A percentile compares a stretch with the other conserved stretches of the same genome.
phyloP scores from a whole-genome alignment of 2,113 vertebrate species.

The Gambusia affinis region DNA sequence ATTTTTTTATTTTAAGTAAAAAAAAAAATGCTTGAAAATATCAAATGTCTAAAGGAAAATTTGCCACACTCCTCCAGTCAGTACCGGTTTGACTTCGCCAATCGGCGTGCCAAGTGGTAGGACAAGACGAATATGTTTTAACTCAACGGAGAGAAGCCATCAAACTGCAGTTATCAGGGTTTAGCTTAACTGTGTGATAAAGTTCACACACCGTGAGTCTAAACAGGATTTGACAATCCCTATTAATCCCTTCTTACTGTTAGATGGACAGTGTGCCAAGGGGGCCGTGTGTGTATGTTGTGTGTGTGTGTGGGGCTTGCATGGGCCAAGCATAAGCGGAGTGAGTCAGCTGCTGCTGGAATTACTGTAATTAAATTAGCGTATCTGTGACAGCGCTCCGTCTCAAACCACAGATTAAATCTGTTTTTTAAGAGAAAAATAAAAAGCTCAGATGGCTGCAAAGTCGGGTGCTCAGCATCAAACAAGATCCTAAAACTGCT shows the following conservation, averaged over 20 bases:
- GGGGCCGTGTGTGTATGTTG: constrained; percentile 41
- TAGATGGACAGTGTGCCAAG: constrained; percentile 60
- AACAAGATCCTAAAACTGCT: neutral
- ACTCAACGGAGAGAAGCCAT: constrained; percentile 22
- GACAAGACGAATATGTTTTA: neutral
- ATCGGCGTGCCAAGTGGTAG: neutral
- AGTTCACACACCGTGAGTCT: constrained; percentile 63
- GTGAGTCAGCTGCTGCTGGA: constrained; percentile 60
- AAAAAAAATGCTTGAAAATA: neutral
- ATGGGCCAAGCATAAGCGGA: constrained; percentile 33
- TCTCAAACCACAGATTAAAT: constrained; percentile 4
- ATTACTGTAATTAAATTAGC: constrained; percentile 71
- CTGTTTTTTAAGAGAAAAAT: neutral
- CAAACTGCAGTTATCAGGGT: constrained; percentile 47
- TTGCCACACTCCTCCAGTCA: neutral
- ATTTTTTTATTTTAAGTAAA: neutral
- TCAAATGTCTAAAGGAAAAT: neutral
- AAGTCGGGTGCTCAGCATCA: neutral
- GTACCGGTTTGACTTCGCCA: neutral
- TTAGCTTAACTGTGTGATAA: constrained; percentile 53
- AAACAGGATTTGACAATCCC: constrained; percentile 70
- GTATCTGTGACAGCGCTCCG: constrained; percentile 28
- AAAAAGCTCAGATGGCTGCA: neutral
- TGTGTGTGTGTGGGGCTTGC: constrained; percentile 45
- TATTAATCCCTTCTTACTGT: constrained; percentile 75